Evolutionary conservation across 2,113 vertebrate species (phyloP), one percentile per base, ranked within the genome.

Genomic region (Cricetomys ansorgei): DNA sequence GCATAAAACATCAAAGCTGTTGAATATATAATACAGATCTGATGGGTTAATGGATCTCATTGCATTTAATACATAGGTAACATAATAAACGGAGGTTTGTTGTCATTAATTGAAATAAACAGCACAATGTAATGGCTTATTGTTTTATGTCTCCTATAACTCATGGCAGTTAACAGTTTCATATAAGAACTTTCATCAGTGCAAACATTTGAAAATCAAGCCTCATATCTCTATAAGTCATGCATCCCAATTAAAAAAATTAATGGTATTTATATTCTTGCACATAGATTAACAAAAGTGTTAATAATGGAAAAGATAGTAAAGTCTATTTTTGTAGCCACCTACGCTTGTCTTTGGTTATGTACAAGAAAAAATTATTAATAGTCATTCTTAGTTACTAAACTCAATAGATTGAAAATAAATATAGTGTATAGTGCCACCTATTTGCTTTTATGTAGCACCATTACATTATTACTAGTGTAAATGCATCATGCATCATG

Each of bases 71-170:
- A 93, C 34, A 62, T 21, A 91, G 57, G 37, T 29, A 59, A 7
- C 25, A 40, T 89, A 75, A 55, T 91, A 81, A 80, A 13, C 64
- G 2, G 75, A 88, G 48, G 69, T 96, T 84, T 94, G 10, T 13
- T 79, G 67, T 84, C 48, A 88, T 64, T 93, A 89, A 77, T 62
- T 45, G 9, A 87, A 95, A 86, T 94, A 81, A 77, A 65, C 7
- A 75, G 70, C 59, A 92, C 11, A 57, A 4, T 50, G 34, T 64
- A 73, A 87, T 83, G 48, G 7, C 21, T 62, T 69, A 4, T 55
- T 73, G 15, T 59, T 83, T 79, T 88, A 48, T 37, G 3, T 76
- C 13, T 11, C 4, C 19, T 48, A 10, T 91, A 95, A 90, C 5
- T 65, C 31, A 88, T 8, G 23, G 9, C 48, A n/a, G 0, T 67